Evolutionary conservation across 2,888 invertebrate genomes (phyloP), one percentile per base, ranked within the genome.

Genomic region (Sinodicranocentrus sp.): DNA sequence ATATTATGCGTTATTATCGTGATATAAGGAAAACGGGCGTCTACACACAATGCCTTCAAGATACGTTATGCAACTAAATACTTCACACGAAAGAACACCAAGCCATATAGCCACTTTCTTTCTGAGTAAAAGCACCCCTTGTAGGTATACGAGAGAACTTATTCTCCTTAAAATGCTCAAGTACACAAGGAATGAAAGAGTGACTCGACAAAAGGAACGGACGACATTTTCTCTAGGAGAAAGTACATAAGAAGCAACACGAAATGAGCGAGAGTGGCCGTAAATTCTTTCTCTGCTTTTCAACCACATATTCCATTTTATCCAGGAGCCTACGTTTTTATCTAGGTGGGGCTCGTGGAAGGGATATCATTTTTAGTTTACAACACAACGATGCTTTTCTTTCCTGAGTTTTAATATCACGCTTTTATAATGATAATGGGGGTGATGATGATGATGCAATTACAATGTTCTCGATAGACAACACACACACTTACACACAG

Each of bases 121-220:
- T 73, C 57, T 61, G 61, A 44, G 44, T 73, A 44, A 73, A 72
- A 61, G 61, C 59, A 33, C 33, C 33, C 33, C 10, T 33, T n/a
- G 17, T 43, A 61, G 61, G 61, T 73, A 73, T 61, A 73, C 44
- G 73, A 44, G 44, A 57, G 25, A 33, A 43, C 19, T 59, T 54
- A 19, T 59, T 61, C 33, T 43, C 21, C 61, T n/a, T 28, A 61
- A 61, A 61, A 61, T 61, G 61, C 6, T 61, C 13, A 28, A 61
- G 61, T 61, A 61, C 61, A n/a, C 61, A 13, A 8, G 61, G n/a
- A 61, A 10, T 61, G 33, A 61, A 61, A 61, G 61, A 61, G 61
- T 61, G 61, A 61, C 61, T 61, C 28, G 25, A 61, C 61, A 61
- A 61, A 61, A 23, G 61, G 26, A 59, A 13, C 54, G 2, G 19